Evolutionary conservation across 1,140 invertebrate species (phyloP).

Genomic region (Leptoteleia sp.): DNA sequence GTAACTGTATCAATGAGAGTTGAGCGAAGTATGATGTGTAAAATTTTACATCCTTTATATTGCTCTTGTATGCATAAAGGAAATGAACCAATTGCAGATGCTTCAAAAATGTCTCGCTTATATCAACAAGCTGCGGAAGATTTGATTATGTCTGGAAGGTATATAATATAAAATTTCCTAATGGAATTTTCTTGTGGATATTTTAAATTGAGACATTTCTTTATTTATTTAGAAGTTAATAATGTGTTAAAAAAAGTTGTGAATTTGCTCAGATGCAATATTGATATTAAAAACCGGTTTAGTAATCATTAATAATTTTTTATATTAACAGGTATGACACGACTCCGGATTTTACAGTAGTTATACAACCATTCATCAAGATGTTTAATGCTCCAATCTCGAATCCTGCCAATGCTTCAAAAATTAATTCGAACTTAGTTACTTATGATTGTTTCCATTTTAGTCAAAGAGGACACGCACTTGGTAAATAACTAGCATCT

Average conservation of each 20-base stretch:
- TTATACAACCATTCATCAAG: conserved; percentile 85
- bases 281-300: too few species aligned
- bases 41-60: conserved; percentile 86
- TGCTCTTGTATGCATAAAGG: conserved; percentile 87
- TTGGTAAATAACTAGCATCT: too few species aligned
- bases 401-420: conserved; percentile 68
- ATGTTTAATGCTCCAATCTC: conserved; percentile 82
- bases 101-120: conserved; percentile 82
- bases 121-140: conserved; percentile 85
- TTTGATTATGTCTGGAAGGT: conserved; percentile 82
- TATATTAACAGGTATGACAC: conserved; percentile 70
- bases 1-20: conserved; percentile 86
- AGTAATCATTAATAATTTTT: background rate
- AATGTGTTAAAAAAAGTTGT: too few species aligned
- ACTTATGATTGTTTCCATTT: conserved; percentile 86
- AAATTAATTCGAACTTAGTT: conserved; percentile 81
- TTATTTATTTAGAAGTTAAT: too few species aligned
- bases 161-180: conserved; percentile 8
- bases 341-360: conserved; percentile 85
- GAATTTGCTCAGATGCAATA: too few species aligned
- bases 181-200: too few species aligned
- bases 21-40: conserved; percentile 85
- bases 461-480: conserved; percentile 83
- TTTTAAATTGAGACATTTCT: too few species aligned
- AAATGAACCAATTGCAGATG: conserved; percentile 81